Evolutionary conservation across 64 coral and sea anemone genomes (phyloP), one percentile per base, ranked within the genome.

Genomic region (Pocillopora verrucosa): DNA sequence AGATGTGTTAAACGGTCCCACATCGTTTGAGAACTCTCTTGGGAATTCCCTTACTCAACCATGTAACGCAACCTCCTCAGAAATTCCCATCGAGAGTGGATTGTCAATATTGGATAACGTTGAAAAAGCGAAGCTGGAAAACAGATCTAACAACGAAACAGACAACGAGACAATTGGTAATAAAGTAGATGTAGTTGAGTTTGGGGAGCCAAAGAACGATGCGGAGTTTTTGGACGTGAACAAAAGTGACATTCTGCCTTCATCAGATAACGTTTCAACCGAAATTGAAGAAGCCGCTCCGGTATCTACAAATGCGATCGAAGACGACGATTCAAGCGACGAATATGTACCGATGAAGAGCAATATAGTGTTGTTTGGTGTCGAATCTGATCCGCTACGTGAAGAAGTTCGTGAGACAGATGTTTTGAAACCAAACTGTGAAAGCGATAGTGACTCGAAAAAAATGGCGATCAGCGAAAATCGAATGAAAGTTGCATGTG

Each of bases 291-390:
- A 11, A 68, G 82, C 51, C 13, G 37, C 58, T 70, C 72, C 37
- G 57, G 11, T 56, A 17, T 65, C 51, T 72, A 85, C 20, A 57
- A 69, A 57, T 72, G 65, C 25, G 68, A 38, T 24, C 37, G 65
- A 72, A 58, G 37, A 68, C 26, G 82, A 72, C 37, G 72, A 65
- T 57, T 63, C 69, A 56, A 19, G 45, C 0, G 82, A 85, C 56
- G 82, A 41, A 16, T 85, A 85, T 37, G 82, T 85, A 1, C 82
- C 82, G 38, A 85, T 85, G 82, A 85, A 85, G 56, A 68, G 82
- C 82, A 85, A 72, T 58, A 72, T 85, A 58, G 82, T 22, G 30
- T 85, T 85, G 64, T 85, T 85, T 56, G 68, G 19, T 5, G 38
- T 22, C 2, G 82, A 70, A 57, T 22, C 82, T 25, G 20, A 16